These are phyloP conservation scores for Chamaetylas fuelleborni DNA, from an alignment of 2,113 vertebrate species.

Conservation along the genomic window DNA sequence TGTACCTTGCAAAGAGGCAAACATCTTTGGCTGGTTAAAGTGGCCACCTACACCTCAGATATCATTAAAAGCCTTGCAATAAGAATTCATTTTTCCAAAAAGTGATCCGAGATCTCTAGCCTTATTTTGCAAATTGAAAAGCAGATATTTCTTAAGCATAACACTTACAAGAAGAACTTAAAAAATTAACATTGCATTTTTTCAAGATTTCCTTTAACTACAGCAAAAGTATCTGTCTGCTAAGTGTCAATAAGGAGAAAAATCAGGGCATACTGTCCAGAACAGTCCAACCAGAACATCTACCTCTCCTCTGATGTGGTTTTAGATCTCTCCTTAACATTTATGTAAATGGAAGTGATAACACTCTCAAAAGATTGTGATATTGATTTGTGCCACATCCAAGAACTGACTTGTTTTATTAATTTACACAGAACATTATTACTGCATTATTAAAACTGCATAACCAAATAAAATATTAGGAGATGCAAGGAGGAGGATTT, in stretches of 20 bases:
- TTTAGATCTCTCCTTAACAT: neutral
- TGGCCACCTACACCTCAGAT: neutral
- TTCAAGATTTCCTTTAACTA: neutral
- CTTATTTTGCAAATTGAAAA: neutral
- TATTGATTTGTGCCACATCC: neutral
- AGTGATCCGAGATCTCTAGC: neutral
- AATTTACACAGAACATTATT: neutral
- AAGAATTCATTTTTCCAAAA: neutral
- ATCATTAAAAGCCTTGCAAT: neutral
- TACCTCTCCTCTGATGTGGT: neutral
- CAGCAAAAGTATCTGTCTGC: neutral
- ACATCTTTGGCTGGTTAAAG: neutral
- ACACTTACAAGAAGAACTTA: neutral
- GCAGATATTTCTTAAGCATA: neutral
- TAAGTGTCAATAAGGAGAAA: neutral
- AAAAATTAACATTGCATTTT: neutral
- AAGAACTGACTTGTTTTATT: neutral
- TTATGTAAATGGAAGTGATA: neutral
- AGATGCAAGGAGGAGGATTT: neutral
- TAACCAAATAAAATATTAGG: neutral
- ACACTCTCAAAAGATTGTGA: neutral
- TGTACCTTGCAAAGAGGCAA: neutral
- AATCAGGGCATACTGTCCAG: neutral
- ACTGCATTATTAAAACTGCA: neutral
- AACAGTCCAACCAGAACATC: neutral